Conservation (phyloP, 2,113 vertebrate species). For the Paratilapia polleni region DNA sequence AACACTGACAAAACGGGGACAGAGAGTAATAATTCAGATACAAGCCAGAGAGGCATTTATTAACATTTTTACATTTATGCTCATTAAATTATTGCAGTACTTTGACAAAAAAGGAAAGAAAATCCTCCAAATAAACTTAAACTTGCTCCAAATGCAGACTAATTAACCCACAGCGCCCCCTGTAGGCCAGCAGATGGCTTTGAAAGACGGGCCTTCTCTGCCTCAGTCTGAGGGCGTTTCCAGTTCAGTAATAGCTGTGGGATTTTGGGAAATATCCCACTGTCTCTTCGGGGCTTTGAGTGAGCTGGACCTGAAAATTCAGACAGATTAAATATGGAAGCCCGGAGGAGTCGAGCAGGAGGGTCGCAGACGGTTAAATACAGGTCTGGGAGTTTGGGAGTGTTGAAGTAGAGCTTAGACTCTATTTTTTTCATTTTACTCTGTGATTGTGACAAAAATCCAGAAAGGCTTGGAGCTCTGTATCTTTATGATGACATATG, state of each 20-base stretch:
- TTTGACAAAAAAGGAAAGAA: not conserved
- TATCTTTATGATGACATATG: not conserved
- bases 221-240: not conserved
- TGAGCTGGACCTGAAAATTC: slow-evolving; percentile 39
- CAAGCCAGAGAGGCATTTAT: not conserved
- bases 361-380: slow-evolving; percentile 23
- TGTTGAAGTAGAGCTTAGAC: not conserved
- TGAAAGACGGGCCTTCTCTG: not conserved
- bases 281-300: not conserved
- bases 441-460: not conserved
- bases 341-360: not conserved
- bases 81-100: not conserved
- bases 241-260: slow-evolving; percentile 9
- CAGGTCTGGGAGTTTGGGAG: slow-evolving; percentile 19
- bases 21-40: not conserved
- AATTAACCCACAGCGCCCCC: slow-evolving; percentile 6
- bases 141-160: not conserved
- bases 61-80: not conserved
- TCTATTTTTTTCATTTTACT: not conserved
- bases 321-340: slow-evolving; percentile 30
- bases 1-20: not conserved
- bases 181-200: not conserved
- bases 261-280: not conserved
- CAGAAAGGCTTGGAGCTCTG: not conserved
- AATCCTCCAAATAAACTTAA: not conserved